A percentile compares a stretch with the other conserved stretches of the same genome.
These are phyloP conservation scores for Mimachlamys varia DNA, from an alignment of 2,888 invertebrate genomes.

Conservation along the genomic window DNA sequence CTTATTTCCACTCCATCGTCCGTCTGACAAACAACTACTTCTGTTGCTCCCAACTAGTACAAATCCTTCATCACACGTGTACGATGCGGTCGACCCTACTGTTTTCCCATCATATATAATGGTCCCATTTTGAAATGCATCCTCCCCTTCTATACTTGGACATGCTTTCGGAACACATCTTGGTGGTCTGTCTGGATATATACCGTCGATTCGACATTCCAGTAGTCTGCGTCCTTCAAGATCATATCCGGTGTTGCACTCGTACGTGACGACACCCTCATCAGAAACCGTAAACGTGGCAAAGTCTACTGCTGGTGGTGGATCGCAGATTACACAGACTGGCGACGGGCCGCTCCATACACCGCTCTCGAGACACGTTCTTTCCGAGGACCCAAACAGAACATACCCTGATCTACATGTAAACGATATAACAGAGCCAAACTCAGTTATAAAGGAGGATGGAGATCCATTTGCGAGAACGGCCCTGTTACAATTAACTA, in stretches of 20 bases:
- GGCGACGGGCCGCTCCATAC: conserved; percentile 73
- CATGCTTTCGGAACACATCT: conserved; percentile 68
- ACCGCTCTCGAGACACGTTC: conserved; percentile 83
- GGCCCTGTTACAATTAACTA: conserved; percentile 67
- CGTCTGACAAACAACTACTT: conserved; percentile 63
- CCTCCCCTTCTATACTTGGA: conserved; percentile 55
- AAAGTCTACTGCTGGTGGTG: conserved; percentile 56
- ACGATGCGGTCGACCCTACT: conserved; percentile 54
- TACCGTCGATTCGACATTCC: conserved; percentile 82
- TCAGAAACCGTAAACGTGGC: conserved; percentile 52
- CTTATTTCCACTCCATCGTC: conserved; percentile 63
- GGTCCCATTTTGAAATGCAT: conserved; percentile 53
- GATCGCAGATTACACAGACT: conserved; percentile 65
- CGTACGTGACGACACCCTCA: conserved; percentile 83
- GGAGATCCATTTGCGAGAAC: conserved; percentile 62
- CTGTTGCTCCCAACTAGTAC: conserved; percentile 57
- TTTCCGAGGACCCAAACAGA: conserved; percentile 92
- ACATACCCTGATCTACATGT: conserved; percentile 94
- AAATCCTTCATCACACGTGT: conserved; percentile 69
- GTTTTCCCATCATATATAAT: conserved; percentile 46
- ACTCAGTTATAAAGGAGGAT: conserved; percentile 64
- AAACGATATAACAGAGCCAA: conserved; percentile 84
- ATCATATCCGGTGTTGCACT: conserved; percentile 93
- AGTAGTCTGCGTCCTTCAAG: conserved; percentile 93
- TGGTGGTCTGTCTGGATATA: conserved; percentile 71